Conservation (phyloP, 2,113 vertebrate species). For the Calidris pygmaea region DNA sequence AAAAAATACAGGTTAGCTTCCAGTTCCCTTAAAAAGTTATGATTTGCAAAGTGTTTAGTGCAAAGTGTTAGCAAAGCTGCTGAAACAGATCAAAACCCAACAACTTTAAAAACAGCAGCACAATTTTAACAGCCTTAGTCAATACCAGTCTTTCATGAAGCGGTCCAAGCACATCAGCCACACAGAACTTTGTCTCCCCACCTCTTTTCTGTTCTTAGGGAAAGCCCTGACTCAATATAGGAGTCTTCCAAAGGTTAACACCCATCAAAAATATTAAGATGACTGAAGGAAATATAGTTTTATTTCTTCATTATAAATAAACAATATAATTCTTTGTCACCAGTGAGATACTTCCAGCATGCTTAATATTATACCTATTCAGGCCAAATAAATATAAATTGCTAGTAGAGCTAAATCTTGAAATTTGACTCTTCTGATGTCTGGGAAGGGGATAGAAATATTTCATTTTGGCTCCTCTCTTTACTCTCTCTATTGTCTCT, state of each 20-base stretch:
- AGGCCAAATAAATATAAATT: not conserved
- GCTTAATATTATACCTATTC: not conserved
- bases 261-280: not conserved
- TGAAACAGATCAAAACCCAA: not conserved
- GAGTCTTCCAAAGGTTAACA: not conserved
- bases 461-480: not conserved
- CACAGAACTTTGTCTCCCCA: not conserved
- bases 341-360: not conserved
- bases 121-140: not conserved
- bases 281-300: not conserved
- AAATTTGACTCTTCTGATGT: not conserved
- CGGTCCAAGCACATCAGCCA: not conserved
- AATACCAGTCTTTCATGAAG: not conserved
- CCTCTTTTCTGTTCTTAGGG: not conserved
- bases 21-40: not conserved
- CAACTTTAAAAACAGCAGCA: not conserved
- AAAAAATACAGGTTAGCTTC: not conserved
- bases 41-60: not conserved
- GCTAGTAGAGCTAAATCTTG: not conserved
- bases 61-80: not conserved
- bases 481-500: not conserved
- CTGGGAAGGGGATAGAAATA: not conserved
- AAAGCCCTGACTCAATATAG: not conserved
- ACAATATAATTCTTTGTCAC: not conserved
- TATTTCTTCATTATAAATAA: not conserved